phyloP scores from a whole-genome alignment of 2,113 vertebrate genomes.

The Nesoenas mayeri region DNA sequence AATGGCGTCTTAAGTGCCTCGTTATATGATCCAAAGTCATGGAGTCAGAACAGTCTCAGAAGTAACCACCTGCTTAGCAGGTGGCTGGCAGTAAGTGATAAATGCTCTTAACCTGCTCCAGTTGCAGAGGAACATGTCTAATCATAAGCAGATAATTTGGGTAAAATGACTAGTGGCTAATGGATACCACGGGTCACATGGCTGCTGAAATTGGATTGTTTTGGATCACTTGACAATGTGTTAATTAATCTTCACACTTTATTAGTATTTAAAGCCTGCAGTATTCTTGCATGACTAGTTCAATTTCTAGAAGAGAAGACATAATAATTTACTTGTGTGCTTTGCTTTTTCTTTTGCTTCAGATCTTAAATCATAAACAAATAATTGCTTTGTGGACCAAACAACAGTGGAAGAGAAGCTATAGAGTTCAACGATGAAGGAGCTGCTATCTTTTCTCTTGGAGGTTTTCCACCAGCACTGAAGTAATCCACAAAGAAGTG shows the following conservation, averaged over 20 bases:
- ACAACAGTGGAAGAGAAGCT: neutral
- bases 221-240: neutral
- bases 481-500: neutral
- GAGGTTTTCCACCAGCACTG: neutral
- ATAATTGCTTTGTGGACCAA: neutral
- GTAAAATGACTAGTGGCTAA: neutral
- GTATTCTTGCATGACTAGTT: neutral
- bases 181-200: rapidly evolving
- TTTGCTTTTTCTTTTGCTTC: neutral
- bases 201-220: neutral
- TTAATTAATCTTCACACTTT: neutral
- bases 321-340: neutral
- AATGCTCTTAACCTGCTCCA: neutral
- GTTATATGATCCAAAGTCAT: neutral
- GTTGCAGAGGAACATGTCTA: neutral
- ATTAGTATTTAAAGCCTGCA: neutral
- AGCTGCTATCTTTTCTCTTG: neutral
- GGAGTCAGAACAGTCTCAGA: neutral
- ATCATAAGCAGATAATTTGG: neutral
- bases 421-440: neutral
- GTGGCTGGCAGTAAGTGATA: neutral
- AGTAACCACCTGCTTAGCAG: neutral
- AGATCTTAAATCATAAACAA: neutral
- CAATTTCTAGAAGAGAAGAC: neutral
- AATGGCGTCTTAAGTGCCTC: neutral